These are phyloP conservation scores for Anas acuta DNA, from an alignment of 2,797 vertebrate genomes.

Conservation along the genomic window DNA sequence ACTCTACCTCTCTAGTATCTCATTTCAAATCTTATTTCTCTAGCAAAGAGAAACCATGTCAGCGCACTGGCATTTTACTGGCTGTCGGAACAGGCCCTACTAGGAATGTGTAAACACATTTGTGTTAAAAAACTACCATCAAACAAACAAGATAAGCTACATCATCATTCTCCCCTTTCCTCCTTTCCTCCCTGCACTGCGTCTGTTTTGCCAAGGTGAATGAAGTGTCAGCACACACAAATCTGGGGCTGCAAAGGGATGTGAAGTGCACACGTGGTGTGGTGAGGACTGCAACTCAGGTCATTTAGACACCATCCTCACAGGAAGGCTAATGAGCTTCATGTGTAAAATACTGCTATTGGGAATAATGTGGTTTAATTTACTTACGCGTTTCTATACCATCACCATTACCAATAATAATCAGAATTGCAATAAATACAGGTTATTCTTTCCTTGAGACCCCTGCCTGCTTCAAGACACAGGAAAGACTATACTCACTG, in stretches of 20 bases:
- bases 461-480: background rate
- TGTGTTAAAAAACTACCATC: background rate
- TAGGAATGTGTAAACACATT: background rate
- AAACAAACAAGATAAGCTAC: background rate
- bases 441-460: background rate
- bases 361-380: rapidly evolving
- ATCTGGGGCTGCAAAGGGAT: background rate
- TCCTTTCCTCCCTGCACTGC: background rate
- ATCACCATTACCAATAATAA: background rate
- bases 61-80: background rate
- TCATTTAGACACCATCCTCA: background rate
- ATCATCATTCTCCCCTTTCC: background rate
- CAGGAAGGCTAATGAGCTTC: background rate
- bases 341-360: background rate
- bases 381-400: background rate
- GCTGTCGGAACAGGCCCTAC: background rate
- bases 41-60: background rate
- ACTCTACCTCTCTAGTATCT: background rate
- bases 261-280: background rate
- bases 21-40: background rate
- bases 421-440: background rate
- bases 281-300: background rate
- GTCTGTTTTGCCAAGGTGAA: background rate
- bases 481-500: background rate
- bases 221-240: background rate